phyloP scores from a whole-genome alignment of 2,113 vertebrate species.

The Ptilorrhoa leucosticta region DNA sequence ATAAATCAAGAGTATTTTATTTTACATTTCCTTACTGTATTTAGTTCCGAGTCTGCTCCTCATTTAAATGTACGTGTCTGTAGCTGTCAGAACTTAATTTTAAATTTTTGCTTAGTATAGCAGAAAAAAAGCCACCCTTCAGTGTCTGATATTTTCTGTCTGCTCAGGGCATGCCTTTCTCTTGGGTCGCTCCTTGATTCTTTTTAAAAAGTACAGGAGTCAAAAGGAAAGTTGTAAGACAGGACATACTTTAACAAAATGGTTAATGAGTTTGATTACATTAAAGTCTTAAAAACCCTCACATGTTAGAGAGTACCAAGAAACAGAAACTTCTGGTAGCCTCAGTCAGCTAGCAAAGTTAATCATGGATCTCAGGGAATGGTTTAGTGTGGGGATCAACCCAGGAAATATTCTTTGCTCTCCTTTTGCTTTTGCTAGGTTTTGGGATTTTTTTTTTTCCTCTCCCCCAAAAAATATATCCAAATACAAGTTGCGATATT shows the following conservation, averaged over 20 bases:
- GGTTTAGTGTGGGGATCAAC: not conserved
- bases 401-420: not conserved
- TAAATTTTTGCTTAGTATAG: not conserved
- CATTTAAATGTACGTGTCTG: not conserved
- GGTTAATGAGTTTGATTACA: not conserved
- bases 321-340: not conserved
- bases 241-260: not conserved
- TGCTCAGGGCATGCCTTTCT: not conserved
- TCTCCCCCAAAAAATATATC: not conserved
- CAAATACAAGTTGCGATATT: not conserved
- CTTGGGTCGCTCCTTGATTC: not conserved
- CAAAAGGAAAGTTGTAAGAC: not conserved
- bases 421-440: not conserved
- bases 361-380: not conserved
- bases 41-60: not conserved
- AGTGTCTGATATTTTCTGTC: not conserved
- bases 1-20: not conserved
- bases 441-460: not conserved
- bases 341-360: not conserved
- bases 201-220: not conserved
- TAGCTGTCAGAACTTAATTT: not conserved
- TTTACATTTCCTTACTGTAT: not conserved
- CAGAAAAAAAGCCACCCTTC: not conserved
- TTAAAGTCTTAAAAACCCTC: not conserved
- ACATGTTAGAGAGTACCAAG: not conserved